Base-by-base conservation (phyloP, 2,797 vertebrate species). In the Nannoperca australis region DNA sequence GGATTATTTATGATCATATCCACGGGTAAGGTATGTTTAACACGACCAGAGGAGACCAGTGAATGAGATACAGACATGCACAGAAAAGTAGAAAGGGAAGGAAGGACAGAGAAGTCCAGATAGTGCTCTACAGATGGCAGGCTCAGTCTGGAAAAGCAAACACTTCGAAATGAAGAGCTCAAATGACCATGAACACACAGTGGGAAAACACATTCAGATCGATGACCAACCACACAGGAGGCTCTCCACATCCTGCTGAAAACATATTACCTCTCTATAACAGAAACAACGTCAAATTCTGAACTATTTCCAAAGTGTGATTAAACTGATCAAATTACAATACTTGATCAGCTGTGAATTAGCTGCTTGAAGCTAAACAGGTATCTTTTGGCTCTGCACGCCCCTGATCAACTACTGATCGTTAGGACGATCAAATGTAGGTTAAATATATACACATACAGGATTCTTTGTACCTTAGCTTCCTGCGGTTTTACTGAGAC, bases 111-210 rank as follows among this genome's bases (percentile, higher is more conserved):
- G 53, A 64, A 62, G 77, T 88, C 66, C 79, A 82, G 86, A 82
- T 85, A 88, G 79, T 75, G 89, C 83, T 90, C 78, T 87, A 83
- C 83, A 86, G 82, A 90, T 88, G 91, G 87, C 82, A 85, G 89
- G 84, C 87, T 88, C 81, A 87, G 80, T 79, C 64, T 88, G 88
- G 79, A 94, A 95, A 95, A 95, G 90, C 93, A 95, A 96, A 95
- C 93, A 94, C 83, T 91, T 91, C 81, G 91, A 94, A 95, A 93
- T 94, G 86, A 95, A 88, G 83, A 93, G 90, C 91, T 95, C 93
- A 90, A 92, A 94, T 95, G 90, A 94, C 90, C 87, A 75, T 61
- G 64, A 69, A 83, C 82, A 87, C 83, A 88, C 53, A 65, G 81
- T 84, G 63, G 68, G 82, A 90, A 90, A 89, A 91, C 80, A 71